These are phyloP conservation scores for Pogona vitticeps DNA, from an alignment of 2,113 vertebrate genomes.

Conservation along the genomic window DNA sequence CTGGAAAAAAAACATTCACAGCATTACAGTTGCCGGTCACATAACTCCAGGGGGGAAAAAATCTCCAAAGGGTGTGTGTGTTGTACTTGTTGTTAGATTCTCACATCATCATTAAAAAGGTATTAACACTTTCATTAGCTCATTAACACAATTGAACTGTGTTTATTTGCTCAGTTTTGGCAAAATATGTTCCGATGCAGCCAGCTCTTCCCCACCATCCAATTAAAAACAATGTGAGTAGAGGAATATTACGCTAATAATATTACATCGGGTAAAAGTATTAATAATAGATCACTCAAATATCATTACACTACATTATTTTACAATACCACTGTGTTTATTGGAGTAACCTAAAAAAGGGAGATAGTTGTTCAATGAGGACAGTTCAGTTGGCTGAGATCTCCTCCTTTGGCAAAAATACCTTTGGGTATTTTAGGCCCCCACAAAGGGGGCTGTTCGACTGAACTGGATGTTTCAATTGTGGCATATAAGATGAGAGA, in stretches of 20 bases:
- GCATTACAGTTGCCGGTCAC: neutral
- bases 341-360: neutral
- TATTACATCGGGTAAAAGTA: neutral
- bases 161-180: neutral
- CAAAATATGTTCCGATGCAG: neutral
- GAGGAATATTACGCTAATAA: neutral
- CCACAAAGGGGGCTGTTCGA: no score
- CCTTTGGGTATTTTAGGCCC: no score
- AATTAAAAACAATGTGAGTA: neutral
- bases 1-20: neutral
- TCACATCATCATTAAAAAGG: neutral
- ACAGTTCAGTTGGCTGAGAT: neutral
- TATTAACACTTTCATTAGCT: neutral
- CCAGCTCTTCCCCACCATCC: neutral
- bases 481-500: no score
- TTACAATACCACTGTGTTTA: neutral
- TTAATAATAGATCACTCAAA: neutral
- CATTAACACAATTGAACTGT: neutral
- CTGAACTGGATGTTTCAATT: no score
- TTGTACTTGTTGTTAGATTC: neutral
- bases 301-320: neutral
- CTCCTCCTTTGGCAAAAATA: neutral
- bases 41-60: neutral
- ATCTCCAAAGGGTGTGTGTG: neutral
- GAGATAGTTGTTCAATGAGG: neutral